phyloP scores from a whole-genome alignment of 2,888 invertebrate genomes.

The Odontomyia ornata region DNA sequence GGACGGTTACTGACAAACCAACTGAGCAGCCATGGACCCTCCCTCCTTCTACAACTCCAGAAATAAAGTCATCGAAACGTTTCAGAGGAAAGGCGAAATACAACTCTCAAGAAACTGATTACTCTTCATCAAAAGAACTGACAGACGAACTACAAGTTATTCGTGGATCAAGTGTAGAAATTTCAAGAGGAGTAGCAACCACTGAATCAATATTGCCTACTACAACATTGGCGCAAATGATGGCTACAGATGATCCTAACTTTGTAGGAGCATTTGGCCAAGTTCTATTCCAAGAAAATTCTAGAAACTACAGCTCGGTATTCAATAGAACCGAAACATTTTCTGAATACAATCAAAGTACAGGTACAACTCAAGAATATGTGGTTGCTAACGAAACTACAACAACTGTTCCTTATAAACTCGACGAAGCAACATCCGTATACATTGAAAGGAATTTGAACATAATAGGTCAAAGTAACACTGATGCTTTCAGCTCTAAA shows the following conservation, averaged over 20 bases:
- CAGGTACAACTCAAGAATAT: too few species aligned
- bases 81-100: neutral
- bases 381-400: too few species aligned
- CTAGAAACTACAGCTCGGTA: too few species aligned
- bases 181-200: neutral
- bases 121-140: neutral
- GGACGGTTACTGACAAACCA: too few species aligned
- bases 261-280: constrained; percentile 28
- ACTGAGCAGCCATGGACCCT: neutral
- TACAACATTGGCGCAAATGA: neutral
- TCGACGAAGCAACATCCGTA: too few species aligned
- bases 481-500: too few species aligned
- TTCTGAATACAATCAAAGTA: too few species aligned
- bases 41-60: neutral
- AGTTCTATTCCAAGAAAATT: neutral
- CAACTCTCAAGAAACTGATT: neutral
- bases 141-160: neutral
- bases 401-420: too few species aligned
- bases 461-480: too few species aligned
- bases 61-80: neutral
- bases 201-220: constrained; percentile 7
- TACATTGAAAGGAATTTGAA: too few species aligned
- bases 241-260: constrained; percentile 30
- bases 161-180: too few species aligned
- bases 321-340: too few species aligned